Conservation (phyloP, 2,113 vertebrate species). For the Sitta europaea region DNA sequence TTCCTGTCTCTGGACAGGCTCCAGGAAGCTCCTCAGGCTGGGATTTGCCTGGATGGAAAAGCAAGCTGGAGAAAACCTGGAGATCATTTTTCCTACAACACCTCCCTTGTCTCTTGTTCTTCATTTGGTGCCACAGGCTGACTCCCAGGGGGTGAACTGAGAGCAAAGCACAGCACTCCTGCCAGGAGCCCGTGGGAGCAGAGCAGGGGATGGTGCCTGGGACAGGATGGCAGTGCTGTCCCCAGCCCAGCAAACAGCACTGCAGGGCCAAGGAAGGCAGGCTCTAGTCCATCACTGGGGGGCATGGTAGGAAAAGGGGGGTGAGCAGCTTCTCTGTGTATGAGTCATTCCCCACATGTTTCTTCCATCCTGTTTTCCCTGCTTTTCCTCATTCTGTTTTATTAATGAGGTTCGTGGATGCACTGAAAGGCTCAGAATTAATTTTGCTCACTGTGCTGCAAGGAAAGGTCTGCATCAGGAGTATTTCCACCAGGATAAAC, state of each 20-base stretch:
- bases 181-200: neutral
- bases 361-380: neutral
- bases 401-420: neutral
- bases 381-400: neutral
- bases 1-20: neutral
- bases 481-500: neutral
- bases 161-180: neutral
- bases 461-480: neutral
- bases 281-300: neutral
- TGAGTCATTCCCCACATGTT: neutral
- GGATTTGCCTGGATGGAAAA: neutral
- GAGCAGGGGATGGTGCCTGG: neutral
- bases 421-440: neutral
- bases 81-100: neutral
- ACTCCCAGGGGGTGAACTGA: neutral
- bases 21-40: neutral
- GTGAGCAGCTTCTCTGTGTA: neutral
- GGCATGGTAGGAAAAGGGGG: neutral
- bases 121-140: neutral
- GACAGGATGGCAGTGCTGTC: neutral
- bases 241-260: neutral
- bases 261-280: neutral
- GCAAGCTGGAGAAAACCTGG: neutral
- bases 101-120: neutral
- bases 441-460: rapidly evolving